Evolutionary conservation across 1,140 invertebrate species (phyloP).

Genomic region (Zophobas morio): DNA sequence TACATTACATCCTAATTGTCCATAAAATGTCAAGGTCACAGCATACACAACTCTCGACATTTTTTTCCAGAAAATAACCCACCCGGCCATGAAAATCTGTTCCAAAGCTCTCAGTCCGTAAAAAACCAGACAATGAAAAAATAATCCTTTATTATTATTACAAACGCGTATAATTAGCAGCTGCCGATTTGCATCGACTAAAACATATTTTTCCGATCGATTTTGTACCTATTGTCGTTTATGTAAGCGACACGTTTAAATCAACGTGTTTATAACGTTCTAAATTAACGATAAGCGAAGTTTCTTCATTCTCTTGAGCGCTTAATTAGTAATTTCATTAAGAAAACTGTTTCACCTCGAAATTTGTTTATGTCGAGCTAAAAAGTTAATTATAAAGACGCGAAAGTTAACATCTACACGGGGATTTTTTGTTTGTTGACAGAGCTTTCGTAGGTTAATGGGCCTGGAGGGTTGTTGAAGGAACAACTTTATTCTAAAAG

Average conservation of each 20-base stretch:
- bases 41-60: neutral
- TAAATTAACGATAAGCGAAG: neutral
- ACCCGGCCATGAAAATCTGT: slow-evolving; percentile 1
- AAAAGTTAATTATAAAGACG: too few species aligned
- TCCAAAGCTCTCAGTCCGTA: neutral
- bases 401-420: too few species aligned
- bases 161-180: slow-evolving; percentile 8
- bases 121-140: slow-evolving; percentile 3
- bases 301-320: neutral
- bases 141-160: slow-evolving; percentile 1
- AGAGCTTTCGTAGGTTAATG: too few species aligned
- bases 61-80: slow-evolving; percentile 3
- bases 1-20: slow-evolving; percentile 15
- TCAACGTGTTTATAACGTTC: neutral
- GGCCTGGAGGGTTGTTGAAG: too few species aligned
- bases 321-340: neutral
- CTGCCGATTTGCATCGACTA: neutral
- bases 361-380: too few species aligned
- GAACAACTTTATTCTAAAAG: too few species aligned
- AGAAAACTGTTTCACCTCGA: neutral
- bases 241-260: slow-evolving; percentile 12
- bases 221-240: slow-evolving; percentile 1
- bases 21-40: slow-evolving; percentile 18
- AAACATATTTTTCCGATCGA: slow-evolving; percentile 3
- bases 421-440: too few species aligned